phyloP scores from a whole-genome alignment of 2,888 invertebrate species.

The Cosmia trapezina region DNA sequence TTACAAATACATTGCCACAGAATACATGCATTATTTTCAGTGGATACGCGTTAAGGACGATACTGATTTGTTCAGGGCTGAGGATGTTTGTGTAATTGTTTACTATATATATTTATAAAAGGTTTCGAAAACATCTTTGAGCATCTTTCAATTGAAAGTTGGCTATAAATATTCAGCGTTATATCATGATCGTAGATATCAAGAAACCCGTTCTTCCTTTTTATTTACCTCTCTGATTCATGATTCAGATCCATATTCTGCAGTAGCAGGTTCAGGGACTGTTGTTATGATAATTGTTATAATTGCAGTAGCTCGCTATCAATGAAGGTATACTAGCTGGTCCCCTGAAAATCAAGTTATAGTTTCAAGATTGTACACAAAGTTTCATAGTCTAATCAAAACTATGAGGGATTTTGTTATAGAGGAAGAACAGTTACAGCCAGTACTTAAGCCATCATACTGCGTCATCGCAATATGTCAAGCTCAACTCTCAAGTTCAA shows the following conservation, averaged over 20 bases:
- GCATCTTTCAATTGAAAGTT: background rate
- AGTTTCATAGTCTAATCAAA: background rate
- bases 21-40: constrained; percentile 67
- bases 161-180: background rate
- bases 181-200: background rate
- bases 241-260: background rate
- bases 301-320: background rate
- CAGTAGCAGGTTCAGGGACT: no score
- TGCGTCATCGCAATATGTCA: background rate
- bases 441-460: background rate
- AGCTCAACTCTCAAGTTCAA: background rate
- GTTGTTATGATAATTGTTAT: background rate
- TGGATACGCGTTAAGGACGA: constrained; percentile 56
- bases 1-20: constrained; percentile 77
- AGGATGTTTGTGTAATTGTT: constrained; percentile 33
- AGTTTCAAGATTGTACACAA: background rate
- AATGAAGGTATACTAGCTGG: background rate
- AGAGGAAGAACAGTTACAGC: background rate
- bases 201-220: background rate
- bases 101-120: constrained; percentile 1
- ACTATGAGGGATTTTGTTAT: background rate
- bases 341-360: background rate
- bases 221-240: no score
- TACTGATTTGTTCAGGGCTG: constrained; percentile 39
- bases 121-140: background rate